A percentile compares a stretch with the other conserved stretches of the same genome.
phyloP scores from a whole-genome alignment of 1,140 invertebrate species.

The Parapsyche elsis region DNA sequence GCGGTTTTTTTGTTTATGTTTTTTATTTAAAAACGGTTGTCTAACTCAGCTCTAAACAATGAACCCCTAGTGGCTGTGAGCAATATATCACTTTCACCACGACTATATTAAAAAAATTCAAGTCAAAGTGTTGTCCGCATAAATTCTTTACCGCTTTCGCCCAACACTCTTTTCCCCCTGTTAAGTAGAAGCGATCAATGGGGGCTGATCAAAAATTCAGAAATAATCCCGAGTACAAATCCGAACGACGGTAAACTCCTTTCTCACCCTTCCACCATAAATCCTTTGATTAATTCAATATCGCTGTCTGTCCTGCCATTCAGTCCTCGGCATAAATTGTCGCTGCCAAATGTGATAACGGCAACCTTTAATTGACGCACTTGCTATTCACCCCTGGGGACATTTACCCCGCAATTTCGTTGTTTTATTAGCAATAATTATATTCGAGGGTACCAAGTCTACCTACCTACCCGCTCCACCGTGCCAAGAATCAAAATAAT shows the following conservation, averaged over 20 bases:
- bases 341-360: slow-evolving; percentile 55
- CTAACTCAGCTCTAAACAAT: no score
- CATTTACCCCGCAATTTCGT: slow-evolving; percentile 51
- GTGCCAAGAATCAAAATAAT: slow-evolving; percentile 30
- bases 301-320: slow-evolving; percentile 35
- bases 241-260: slow-evolving; percentile 8
- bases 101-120: no score
- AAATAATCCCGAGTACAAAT: slow-evolving; percentile 48
- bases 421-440: slow-evolving; percentile 56
- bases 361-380: slow-evolving; percentile 55
- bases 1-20: no score
- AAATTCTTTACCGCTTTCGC: no score
- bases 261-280: slow-evolving; percentile 40
- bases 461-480: not conserved
- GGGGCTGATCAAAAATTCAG: slow-evolving; percentile 43
- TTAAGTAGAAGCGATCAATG: not conserved
- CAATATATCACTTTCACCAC: no score
- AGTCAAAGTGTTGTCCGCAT: no score
- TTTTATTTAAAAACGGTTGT: no score
- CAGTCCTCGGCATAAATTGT: slow-evolving; percentile 46
- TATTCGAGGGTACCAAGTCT: slow-evolving; percentile 38
- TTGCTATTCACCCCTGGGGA: slow-evolving; percentile 48
- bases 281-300: slow-evolving; percentile 55
- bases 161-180: no score
- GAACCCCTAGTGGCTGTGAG: no score